Evolutionary conservation across 2,113 vertebrate genomes (phyloP).

Genomic region (Bothrops jararaca): DNA sequence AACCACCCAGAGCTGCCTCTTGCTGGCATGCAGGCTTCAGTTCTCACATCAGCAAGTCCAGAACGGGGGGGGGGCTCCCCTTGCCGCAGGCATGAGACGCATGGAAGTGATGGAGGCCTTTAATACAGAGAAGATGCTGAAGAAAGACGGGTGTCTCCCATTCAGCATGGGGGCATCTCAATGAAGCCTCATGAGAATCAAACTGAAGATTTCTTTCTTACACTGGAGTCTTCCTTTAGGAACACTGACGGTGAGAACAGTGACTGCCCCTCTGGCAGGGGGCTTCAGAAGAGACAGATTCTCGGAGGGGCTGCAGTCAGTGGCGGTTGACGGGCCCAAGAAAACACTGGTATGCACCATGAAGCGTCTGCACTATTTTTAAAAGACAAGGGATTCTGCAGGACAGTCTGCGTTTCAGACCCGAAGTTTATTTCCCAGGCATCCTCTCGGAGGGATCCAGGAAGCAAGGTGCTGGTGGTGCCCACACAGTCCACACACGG

Average conservation of each 20-base stretch:
- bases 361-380: not conserved
- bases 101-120: not conserved
- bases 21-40: not conserved
- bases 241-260: not conserved
- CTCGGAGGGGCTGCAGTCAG: not conserved
- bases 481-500: not conserved
- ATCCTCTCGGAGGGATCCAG: not conserved
- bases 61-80: not conserved
- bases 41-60: not conserved
- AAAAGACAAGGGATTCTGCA: not conserved
- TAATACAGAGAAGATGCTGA: no score
- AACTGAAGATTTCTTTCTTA: not conserved
- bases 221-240: not conserved
- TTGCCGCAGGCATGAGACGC: not conserved
- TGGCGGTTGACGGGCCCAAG: accelerated
- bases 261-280: not conserved
- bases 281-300: not conserved
- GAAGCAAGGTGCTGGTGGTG: not conserved
- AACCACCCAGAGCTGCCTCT: not conserved
- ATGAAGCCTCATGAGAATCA: not conserved
- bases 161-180: not conserved
- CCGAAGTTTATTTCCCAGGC: not conserved
- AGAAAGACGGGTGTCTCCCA: no score
- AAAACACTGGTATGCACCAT: not conserved
- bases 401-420: not conserved